Conservation (phyloP, 2,113 vertebrate genomes). For the Callaeas wilsoni region DNA sequence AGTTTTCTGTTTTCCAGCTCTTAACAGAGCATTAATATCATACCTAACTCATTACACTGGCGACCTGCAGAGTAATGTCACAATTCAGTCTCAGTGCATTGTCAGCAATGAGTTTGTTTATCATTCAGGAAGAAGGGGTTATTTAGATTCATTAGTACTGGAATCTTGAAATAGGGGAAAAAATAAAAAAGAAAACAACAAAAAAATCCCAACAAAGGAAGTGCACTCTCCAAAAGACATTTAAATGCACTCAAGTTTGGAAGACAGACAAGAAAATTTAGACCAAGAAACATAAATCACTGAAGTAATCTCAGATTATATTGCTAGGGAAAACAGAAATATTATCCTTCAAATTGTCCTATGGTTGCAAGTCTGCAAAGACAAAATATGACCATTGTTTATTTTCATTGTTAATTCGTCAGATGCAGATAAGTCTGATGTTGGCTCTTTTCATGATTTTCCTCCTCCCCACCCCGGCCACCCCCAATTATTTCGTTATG, state of each 20-base stretch:
- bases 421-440: not conserved
- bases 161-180: not conserved
- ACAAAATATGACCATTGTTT: not conserved
- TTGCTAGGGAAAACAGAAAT: constrained; percentile 18
- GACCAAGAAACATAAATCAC: constrained; percentile 34
- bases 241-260: constrained; percentile 15
- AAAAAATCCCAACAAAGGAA: not conserved
- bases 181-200: not conserved
- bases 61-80: not conserved
- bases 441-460: not conserved
- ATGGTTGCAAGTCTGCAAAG: not conserved
- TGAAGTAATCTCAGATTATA: not conserved
- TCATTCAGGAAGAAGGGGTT: not conserved
- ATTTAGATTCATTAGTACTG: constrained; percentile 36
- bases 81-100: not conserved
- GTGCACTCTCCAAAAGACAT: not conserved
- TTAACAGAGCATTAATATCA: not conserved
- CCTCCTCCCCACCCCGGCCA: not conserved
- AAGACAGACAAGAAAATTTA: constrained; percentile 22
- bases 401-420: constrained; percentile 11
- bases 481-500: not conserved
- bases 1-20: not conserved
- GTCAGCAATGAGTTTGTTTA: constrained; percentile 42
- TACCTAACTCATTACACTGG: not conserved
- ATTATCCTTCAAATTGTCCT: not conserved